phyloP scores from a whole-genome alignment of 2,113 vertebrate genomes.

The Anthoscopus minutus region DNA sequence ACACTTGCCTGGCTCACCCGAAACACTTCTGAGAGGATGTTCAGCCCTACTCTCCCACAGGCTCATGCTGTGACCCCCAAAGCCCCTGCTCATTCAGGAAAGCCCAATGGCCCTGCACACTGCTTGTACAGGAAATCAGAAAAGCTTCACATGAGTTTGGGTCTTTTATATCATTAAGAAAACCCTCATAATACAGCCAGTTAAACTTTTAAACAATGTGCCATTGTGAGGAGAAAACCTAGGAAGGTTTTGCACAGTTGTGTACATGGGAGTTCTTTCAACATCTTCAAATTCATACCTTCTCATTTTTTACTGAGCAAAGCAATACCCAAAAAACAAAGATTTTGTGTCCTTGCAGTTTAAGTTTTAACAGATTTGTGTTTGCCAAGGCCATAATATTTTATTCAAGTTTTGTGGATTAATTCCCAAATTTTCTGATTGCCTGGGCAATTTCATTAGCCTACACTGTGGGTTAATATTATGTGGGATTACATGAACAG shows the following conservation, averaged over 20 bases:
- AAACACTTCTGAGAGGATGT: not conserved
- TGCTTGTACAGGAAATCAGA: not conserved
- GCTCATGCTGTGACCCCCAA: not conserved
- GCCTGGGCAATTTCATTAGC: not conserved
- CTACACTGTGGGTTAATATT: not conserved
- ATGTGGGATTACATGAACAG: not conserved
- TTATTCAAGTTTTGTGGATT: not conserved
- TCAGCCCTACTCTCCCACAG: not conserved
- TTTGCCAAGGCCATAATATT: not conserved
- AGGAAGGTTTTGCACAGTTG: not conserved
- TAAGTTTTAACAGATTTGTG: not conserved
- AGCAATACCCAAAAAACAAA: not conserved
- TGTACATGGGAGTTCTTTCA: not conserved
- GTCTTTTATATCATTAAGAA: not conserved
- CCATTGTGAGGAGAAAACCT: not conserved
- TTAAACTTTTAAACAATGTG: not conserved
- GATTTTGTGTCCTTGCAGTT: not conserved
- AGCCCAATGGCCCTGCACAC: accelerated
- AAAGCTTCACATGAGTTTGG: not conserved
- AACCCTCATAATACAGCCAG: not conserved
- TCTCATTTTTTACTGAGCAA: not conserved
- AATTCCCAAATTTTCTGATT: not conserved
- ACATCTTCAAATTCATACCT: not conserved
- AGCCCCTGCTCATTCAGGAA: accelerated
- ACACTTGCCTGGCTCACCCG: not conserved